These are phyloP conservation scores for Ditylenchus dipsaci DNA, from an alignment of 1,140 invertebrate genomes.

Conservation along the genomic window DNA sequence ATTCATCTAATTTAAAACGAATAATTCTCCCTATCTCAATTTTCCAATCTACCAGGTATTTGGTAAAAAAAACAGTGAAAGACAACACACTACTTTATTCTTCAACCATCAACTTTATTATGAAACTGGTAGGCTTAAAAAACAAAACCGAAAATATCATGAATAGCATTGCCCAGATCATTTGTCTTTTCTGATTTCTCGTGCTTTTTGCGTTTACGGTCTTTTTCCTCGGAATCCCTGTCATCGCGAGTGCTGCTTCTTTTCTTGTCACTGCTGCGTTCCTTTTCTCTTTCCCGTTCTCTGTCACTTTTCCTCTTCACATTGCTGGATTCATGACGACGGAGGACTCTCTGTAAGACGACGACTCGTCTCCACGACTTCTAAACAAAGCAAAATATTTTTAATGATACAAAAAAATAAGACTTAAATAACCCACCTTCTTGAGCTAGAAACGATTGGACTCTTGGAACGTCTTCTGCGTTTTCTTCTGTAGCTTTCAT, in stretches of 20 bases:
- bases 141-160: too few species aligned
- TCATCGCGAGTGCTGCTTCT: background rate
- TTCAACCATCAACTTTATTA: too few species aligned
- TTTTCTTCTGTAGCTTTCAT: background rate
- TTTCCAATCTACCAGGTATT: too few species aligned
- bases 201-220: constrained; percentile 26
- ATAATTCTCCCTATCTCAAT: too few species aligned
- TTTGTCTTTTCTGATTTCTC: constrained; percentile 7
- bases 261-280: background rate
- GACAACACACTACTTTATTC: too few species aligned
- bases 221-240: constrained; percentile 13
- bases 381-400: background rate
- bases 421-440: background rate
- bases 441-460: background rate
- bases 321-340: background rate
- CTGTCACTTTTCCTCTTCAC: background rate
- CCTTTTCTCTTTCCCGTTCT: background rate
- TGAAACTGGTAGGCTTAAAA: too few species aligned
- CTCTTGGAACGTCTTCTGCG: background rate
- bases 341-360: background rate
- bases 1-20: too few species aligned
- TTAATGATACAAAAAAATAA: background rate
- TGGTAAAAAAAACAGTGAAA: too few species aligned
- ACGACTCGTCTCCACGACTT: background rate
- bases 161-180: background rate